Percentiles rank a stretch among this genome's conserved stretches.
Evolutionary conservation across 2,888 invertebrate genomes (phyloP).

Genomic region (Protula sp.): DNA sequence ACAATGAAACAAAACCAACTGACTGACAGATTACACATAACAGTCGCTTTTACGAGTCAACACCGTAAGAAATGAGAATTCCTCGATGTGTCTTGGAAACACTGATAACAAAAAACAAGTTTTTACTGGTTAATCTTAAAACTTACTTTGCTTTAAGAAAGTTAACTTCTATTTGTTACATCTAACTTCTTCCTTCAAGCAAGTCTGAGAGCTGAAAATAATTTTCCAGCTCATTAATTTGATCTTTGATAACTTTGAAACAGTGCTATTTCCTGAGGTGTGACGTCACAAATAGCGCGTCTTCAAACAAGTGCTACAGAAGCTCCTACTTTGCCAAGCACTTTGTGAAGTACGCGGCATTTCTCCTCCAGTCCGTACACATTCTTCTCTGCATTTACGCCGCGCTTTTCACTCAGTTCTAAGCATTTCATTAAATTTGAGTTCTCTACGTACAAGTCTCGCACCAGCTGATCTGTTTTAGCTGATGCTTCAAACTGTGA

Average conservation of each 20-base stretch:
- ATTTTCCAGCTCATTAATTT: background rate
- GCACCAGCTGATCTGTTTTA: conserved; percentile 33
- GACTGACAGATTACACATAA: too few species aligned
- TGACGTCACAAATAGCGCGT: background rate
- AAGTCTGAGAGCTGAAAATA: too few species aligned
- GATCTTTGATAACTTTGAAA: background rate
- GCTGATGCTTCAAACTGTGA: conserved; percentile 34
- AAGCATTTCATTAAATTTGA: conserved; percentile 36
- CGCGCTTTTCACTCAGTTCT: conserved; percentile 36
- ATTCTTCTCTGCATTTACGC: conserved; percentile 32
- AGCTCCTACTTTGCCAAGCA: background rate
- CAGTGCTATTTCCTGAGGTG: background rate
- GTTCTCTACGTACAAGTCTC: conserved; percentile 43
- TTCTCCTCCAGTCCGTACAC: background rate
- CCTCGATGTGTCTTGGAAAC: too few species aligned
- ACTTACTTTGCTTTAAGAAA: too few species aligned
- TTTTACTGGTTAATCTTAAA: too few species aligned
- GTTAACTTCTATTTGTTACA: too few species aligned
- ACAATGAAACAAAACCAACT: too few species aligned
- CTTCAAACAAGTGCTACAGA: background rate
- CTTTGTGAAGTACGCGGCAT: background rate
- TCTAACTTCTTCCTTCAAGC: too few species aligned
- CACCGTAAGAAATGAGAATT: too few species aligned
- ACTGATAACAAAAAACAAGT: too few species aligned
- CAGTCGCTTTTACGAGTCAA: too few species aligned